A percentile compares a stretch with the other conserved stretches of the same genome.
phyloP scores from a whole-genome alignment of 53 echinoderm and acorn worm species.

The Zoroaster sp. region DNA sequence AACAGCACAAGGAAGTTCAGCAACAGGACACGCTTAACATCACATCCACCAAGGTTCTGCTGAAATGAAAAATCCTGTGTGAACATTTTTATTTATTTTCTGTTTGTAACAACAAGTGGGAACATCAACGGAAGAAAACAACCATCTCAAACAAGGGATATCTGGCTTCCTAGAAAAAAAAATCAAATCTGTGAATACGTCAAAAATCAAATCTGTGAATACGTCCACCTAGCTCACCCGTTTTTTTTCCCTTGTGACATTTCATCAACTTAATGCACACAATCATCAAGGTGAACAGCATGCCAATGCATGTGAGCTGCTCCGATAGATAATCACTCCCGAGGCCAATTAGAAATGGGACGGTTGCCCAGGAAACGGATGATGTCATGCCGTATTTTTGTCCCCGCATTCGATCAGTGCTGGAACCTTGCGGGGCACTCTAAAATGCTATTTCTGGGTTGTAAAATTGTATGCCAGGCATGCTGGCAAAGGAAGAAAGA shows the following conservation, averaged over 20 bases:
- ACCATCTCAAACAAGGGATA: neutral
- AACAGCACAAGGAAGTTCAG: neutral
- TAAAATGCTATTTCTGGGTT: neutral
- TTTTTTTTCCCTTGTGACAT: neutral
- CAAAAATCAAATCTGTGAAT: neutral
- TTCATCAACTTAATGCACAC: conserved; percentile 34
- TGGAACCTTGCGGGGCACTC: neutral
- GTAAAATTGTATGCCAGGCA: neutral
- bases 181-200: neutral
- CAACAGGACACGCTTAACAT: neutral
- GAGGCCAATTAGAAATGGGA: conserved; percentile 53
- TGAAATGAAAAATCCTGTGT: too few relatives aligned
- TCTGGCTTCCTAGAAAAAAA: neutral
- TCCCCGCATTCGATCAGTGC: neutral
- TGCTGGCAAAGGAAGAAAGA: neutral
- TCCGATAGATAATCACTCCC: neutral
- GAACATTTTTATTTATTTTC: too few relatives aligned
- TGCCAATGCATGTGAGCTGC: conserved; percentile 13
- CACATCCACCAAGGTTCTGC: too few relatives aligned
- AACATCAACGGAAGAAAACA: neutral
- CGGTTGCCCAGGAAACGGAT: conserved; percentile 32
- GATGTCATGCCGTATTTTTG: conserved; percentile 42
- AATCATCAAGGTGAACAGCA: conserved; percentile 18
- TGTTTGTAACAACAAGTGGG: neutral
- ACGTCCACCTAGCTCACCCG: neutral